Base-by-base conservation (phyloP, 2,888 invertebrate genomes). In the Thymelicus acteon region DNA sequence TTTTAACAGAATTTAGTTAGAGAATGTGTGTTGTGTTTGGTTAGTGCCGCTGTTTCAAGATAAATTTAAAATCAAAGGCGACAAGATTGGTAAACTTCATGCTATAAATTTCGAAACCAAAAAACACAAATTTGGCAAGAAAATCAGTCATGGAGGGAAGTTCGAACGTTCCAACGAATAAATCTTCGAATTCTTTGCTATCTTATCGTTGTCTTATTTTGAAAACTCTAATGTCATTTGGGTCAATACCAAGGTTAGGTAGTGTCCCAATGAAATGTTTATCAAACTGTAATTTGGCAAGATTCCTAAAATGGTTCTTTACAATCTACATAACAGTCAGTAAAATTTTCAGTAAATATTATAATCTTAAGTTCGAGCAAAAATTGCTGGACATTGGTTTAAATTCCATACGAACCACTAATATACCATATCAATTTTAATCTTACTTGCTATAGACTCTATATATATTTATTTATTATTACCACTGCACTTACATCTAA, bases 181-280 rank as follows among this genome's bases (percentile, higher is more conserved):
- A 71, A 71, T 71, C 71, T 62, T 48, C 24, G 31, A 66, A 67
- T 66, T 60, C 54, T 65, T 65, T 39, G 57, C 61, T 58, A 67
- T 62, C 57, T 69, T 63, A 62, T 65, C 71, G 71, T 63, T 67
- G 66, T 76, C 75, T 77, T 75, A 75, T 77, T 74, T 72, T 57
- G 73, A 77, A 75, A 74, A 74, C 72, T 74, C 60, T 60, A 70
- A 60, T 52, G 49, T 15, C 31, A 44, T 64, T 65, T 58, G 44
- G 52, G 48, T 49, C 64, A 49, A 64, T 49, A 44, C 24, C 6
- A n/a, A 62, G 58, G 63, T 57, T 10, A 62, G 63, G 63, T 57
- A 7, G 10, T 57, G 12, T 57, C 19, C 15, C 49, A 49, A 39
- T 31, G 49, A 15, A 54, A 61, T 39, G 37, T 54, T 61, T 62